phyloP scores from a whole-genome alignment of 37 sponge, comb jelly and placozoan genomes.

The Axinella damicornis region DNA sequence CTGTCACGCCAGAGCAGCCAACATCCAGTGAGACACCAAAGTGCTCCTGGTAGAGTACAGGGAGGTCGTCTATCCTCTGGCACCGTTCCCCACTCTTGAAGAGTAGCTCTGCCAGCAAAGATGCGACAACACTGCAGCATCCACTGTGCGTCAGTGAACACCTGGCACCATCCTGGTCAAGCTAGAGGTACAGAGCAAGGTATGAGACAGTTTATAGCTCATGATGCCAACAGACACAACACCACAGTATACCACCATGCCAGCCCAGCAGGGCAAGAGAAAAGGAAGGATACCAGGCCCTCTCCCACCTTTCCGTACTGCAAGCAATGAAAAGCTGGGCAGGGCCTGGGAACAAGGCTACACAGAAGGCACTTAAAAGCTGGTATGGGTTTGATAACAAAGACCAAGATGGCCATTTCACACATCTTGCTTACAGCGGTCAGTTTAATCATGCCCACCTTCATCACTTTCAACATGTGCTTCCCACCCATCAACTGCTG shows the following conservation, averaged over 20 bases:
- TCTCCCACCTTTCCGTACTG: too few species aligned
- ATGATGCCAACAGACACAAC: too few species aligned
- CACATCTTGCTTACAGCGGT: too few species aligned
- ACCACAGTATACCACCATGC: too few species aligned
- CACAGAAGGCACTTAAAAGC: too few species aligned
- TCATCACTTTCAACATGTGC: constrained; percentile 22
- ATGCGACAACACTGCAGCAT: background rate
- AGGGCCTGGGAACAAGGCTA: too few species aligned
- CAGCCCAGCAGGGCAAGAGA: too few species aligned
- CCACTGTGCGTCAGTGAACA: constrained; percentile 28
- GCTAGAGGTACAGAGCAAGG: background rate
- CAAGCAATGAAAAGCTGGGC: too few species aligned
- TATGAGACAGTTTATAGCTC: too few species aligned
- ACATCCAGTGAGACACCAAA: constrained; percentile 44
- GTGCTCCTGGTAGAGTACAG: constrained; percentile 25
- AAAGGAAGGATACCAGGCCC: too few species aligned
- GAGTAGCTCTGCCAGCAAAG: constrained; percentile 48
- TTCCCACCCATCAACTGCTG: constrained; percentile 28
- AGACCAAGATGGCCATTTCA: too few species aligned
- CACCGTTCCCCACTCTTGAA: constrained; percentile 26
- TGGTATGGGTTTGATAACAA: too few species aligned
- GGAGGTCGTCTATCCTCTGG: background rate
- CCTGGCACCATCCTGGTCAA: background rate
- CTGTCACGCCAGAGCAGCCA: background rate
- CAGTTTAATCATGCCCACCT: constrained; percentile 41